Evolutionary conservation across 2,797 vertebrate genomes (phyloP).

Genomic region (Microctenopoma steveboyesi): DNA sequence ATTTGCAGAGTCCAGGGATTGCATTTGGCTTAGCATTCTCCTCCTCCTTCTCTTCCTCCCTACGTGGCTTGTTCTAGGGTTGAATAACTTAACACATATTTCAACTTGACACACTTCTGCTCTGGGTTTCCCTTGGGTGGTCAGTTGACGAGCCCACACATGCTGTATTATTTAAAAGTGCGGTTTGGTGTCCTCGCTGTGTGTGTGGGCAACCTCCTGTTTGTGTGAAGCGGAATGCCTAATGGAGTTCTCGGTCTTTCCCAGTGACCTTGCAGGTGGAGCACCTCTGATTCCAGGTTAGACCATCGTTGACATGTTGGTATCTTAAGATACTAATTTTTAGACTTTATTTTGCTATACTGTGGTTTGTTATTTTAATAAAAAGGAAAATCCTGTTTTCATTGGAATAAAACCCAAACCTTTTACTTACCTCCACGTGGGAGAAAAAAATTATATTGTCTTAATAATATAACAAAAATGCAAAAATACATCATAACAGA

Average conservation of each 20-base stretch:
- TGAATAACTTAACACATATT: slow-evolving; percentile 83
- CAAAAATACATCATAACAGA: slow-evolving; percentile 19
- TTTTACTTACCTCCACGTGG: too few relatives aligned
- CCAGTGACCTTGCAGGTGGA: slow-evolving; percentile 51
- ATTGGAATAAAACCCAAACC: slow-evolving; percentile 4
- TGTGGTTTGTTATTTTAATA: slow-evolving; percentile 27
- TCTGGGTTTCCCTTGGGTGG: slow-evolving; percentile 69
- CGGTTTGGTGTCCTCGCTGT: slow-evolving; percentile 42
- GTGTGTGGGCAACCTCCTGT: slow-evolving; percentile 47
- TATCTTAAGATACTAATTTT: not conserved
- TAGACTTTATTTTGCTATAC: not conserved
- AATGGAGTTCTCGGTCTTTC: slow-evolving; percentile 38
- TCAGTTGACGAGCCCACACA: slow-evolving; percentile 72
- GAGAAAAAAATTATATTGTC: too few relatives aligned
- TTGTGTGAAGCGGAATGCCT: slow-evolving; percentile 24
- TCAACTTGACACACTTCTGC: slow-evolving; percentile 79
- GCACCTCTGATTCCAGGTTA: slow-evolving; percentile 27
- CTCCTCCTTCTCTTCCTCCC: slow-evolving; percentile 10
- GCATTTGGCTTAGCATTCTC: slow-evolving; percentile 67
- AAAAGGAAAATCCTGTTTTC: not conserved
- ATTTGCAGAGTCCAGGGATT: slow-evolving; percentile 69
- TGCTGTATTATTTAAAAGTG: slow-evolving; percentile 78
- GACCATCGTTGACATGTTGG: slow-evolving; percentile 3
- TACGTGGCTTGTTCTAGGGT: slow-evolving; percentile 51
- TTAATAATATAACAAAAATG: not conserved